Conservation (phyloP, 2,888 invertebrate species). For the Torymus texanus region DNA sequence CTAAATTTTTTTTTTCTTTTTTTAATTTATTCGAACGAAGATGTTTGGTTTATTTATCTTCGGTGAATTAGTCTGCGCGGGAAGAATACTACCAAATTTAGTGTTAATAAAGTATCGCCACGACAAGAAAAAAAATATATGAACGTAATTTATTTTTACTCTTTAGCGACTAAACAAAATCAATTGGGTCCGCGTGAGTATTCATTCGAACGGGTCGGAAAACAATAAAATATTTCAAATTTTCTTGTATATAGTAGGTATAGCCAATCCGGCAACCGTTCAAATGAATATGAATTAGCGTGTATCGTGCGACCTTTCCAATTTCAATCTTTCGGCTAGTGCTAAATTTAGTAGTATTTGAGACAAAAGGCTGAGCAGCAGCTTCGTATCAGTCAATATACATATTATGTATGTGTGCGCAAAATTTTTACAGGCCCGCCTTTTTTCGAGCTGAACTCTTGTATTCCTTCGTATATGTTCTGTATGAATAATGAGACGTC, state of each 20-base stretch:
- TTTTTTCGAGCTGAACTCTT: not conserved
- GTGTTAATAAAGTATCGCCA: not conserved
- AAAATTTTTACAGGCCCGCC: not conserved
- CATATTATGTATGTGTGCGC: no score
- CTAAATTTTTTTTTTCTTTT: conserved; percentile 5
- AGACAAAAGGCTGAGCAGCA: conserved; percentile 11
- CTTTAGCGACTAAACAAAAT: conserved; percentile 10
- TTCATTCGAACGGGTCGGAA: conserved; percentile 29
- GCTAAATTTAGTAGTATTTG: conserved; percentile 44
- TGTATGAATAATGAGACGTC: conserved; percentile 21
- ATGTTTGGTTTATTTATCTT: not conserved
- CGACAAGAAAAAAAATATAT: not conserved
- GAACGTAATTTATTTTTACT: conserved; percentile 30
- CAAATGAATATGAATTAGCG: conserved; percentile 29
- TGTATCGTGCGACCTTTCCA: not conserved
- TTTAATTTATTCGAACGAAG: conserved; percentile 8
- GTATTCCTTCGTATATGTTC: not conserved
- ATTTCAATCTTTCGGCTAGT: conserved; percentile 2
- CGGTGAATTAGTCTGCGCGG: not conserved
- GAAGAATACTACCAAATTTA: conserved; percentile 38
- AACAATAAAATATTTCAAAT: conserved; percentile 18
- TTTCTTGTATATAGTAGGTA: conserved; percentile 39
- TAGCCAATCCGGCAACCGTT: conserved; percentile 10
- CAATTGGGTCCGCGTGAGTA: not conserved
- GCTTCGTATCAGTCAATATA: not conserved